These are phyloP conservation scores for Ditylenchus dipsaci DNA, from an alignment of 1,140 invertebrate genomes.

Conservation along the genomic window DNA sequence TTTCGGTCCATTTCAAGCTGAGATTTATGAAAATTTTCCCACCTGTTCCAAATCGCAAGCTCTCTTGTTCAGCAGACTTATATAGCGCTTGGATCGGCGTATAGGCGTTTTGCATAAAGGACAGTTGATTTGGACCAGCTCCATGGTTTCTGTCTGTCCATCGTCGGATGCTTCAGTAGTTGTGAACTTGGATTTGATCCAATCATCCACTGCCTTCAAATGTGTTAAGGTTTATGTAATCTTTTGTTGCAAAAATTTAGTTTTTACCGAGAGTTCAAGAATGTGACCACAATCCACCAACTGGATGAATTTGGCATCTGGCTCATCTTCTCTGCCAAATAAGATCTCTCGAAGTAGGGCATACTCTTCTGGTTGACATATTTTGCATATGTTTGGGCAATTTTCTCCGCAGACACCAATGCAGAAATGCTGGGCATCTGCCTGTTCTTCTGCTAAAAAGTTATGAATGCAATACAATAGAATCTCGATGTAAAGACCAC, in stretches of 20 bases:
- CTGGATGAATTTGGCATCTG: conserved; percentile 47
- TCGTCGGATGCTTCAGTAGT: background rate
- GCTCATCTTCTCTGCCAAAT: conserved; percentile 59
- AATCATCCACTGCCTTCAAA: background rate
- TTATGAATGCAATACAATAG: no score
- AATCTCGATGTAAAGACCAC: background rate
- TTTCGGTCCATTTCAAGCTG: background rate
- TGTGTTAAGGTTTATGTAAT: background rate
- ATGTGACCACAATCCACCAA: conserved; percentile 53
- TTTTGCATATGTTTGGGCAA: conserved; percentile 48
- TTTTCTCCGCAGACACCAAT: conserved; percentile 56
- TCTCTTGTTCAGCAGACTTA: conserved; percentile 20
- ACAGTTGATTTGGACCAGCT: conserved; percentile 9
- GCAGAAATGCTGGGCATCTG: conserved; percentile 22
- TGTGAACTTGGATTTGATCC: background rate
- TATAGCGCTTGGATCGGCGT: conserved; percentile 21
- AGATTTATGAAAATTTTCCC: background rate
- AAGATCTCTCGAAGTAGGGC: conserved; percentile 55
- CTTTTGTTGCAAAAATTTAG: background rate
- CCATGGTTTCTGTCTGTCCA: background rate
- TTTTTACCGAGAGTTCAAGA: conserved; percentile 35
- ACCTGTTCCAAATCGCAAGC: conserved; percentile 22
- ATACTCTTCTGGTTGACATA: conserved; percentile 36
- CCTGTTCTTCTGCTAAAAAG: background rate
- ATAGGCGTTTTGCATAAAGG: conserved; percentile 18